Evolutionary conservation across 2,797 vertebrate species (phyloP).

Genomic region (Crossoptilon crossoptilon): DNA sequence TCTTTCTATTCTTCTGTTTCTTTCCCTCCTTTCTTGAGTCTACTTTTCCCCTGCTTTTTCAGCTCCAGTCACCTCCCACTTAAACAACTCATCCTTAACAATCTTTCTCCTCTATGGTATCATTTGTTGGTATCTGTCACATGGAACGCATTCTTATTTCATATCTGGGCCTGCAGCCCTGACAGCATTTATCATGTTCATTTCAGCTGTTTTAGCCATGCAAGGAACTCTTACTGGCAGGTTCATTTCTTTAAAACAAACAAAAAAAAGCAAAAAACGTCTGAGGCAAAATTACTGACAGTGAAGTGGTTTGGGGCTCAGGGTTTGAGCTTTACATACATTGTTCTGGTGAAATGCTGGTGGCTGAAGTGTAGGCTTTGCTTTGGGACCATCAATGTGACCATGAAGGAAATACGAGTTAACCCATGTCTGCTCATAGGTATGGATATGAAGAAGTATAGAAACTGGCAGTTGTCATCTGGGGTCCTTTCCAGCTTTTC

Average conservation of each 20-base stretch:
- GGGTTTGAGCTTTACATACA: fast-evolving
- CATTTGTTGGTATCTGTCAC: background rate
- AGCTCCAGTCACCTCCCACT: background rate
- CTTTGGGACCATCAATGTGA: fast-evolving
- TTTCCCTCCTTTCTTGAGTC: background rate
- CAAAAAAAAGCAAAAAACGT: background rate
- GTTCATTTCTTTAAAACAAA: background rate
- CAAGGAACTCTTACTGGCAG: background rate
- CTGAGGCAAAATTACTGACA: background rate
- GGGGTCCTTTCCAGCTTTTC: background rate
- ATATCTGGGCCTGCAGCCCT: background rate
- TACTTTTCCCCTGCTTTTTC: background rate
- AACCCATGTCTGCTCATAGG: background rate
- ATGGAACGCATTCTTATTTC: background rate
- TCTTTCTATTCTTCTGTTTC: background rate
- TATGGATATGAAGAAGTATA: background rate
- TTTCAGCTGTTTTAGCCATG: background rate
- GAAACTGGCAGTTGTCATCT: background rate
- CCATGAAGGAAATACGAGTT: background rate
- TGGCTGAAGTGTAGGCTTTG: background rate
- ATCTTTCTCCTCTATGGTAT: background rate
- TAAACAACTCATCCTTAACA: background rate
- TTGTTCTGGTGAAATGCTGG: background rate
- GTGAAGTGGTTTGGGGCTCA: background rate
- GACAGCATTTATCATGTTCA: background rate